Conservation (phyloP, 1,140 invertebrate genomes). For the Sipha flava region DNA sequence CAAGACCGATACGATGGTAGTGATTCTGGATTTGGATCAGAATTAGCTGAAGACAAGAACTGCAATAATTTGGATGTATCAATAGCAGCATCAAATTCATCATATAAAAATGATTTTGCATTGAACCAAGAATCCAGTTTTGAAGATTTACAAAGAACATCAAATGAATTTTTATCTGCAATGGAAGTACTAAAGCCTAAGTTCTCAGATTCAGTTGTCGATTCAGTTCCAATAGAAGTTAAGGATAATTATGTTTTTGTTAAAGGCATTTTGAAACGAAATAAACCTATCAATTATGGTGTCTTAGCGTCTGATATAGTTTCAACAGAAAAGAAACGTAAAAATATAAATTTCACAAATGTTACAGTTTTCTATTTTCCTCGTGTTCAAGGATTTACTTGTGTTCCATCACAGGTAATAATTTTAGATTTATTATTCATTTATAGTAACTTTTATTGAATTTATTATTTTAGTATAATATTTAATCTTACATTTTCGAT, state of each 20-base stretch:
- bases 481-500: too few relatives aligned
- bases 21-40: conserved; percentile 61
- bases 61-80: neutral
- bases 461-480: too few relatives aligned
- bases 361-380: conserved; percentile 95
- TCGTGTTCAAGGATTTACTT: conserved; percentile 91
- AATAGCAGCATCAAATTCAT: neutral
- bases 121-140: conserved; percentile 2
- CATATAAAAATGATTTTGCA: neutral
- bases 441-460: neutral
- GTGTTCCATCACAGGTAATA: conserved; percentile 80
- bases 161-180: conserved; percentile 30
- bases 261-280: conserved; percentile 52
- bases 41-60: conserved; percentile 44
- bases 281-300: neutral
- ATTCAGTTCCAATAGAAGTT: conserved; percentile 25
- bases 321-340: conserved; percentile 52
- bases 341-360: conserved; percentile 76
- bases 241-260: conserved; percentile 35
- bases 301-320: neutral
- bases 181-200: conserved; percentile 32
- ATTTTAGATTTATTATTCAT: neutral
- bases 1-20: conserved; percentile 62
- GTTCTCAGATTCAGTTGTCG: neutral
- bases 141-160: conserved; percentile 26